Percentiles rank a stretch among this genome's conserved stretches.
Conservation (phyloP, 2,888 invertebrate species). For the Nomada ruficornis region DNA sequence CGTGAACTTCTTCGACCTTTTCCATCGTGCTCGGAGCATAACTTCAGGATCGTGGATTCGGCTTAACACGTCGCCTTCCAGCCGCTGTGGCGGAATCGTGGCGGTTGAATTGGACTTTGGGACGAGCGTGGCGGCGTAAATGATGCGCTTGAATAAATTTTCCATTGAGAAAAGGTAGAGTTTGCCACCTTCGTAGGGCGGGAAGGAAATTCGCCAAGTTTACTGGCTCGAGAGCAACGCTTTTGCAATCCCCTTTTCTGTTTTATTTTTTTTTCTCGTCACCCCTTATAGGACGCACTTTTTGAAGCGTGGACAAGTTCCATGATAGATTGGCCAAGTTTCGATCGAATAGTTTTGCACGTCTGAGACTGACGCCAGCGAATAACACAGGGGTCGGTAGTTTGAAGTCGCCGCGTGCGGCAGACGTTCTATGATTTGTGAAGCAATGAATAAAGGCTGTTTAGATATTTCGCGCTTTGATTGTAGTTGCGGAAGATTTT, state of each 20-base stretch:
- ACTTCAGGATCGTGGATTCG: slow-evolving; percentile 23
- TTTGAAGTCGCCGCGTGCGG: not conserved
- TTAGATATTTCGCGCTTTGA: not conserved
- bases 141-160: slow-evolving; percentile 34
- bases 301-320: slow-evolving; percentile 13
- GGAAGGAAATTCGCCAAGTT: not conserved
- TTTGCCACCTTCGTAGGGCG: not conserved
- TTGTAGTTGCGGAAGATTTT: not conserved
- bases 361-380: slow-evolving; percentile 3
- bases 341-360: not conserved
- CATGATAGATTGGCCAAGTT: slow-evolving; percentile 22
- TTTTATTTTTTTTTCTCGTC: not conserved
- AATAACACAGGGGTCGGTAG: not conserved
- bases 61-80: slow-evolving; percentile 7
- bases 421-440: not conserved
- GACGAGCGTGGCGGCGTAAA: not conserved
- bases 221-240: not conserved
- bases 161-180: not conserved
- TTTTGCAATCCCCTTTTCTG: no score
- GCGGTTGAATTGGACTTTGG: slow-evolving; percentile 12
- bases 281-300: not conserved
- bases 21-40: slow-evolving; percentile 22
- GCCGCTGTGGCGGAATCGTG: not conserved
- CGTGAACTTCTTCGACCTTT: slow-evolving; percentile 42
- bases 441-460: not conserved